These are phyloP conservation scores for Xerus inauris DNA, from an alignment of 2,113 vertebrate genomes.

Conservation along the genomic window DNA sequence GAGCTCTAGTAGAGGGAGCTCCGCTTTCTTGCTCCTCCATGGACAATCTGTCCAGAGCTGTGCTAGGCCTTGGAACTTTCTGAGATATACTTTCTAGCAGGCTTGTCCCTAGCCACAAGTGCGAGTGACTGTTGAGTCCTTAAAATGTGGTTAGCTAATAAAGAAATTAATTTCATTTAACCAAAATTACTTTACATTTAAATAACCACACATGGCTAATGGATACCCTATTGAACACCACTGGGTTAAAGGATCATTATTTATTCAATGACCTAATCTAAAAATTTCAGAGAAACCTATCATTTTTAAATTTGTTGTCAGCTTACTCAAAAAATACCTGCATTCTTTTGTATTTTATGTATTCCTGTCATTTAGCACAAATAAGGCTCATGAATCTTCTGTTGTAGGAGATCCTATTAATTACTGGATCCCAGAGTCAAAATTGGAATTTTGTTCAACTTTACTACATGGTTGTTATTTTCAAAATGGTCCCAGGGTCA, in stretches of 20 bases:
- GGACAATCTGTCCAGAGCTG: neutral
- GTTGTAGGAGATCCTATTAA: neutral
- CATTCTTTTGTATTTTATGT: neutral
- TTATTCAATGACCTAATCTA: neutral
- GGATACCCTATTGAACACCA: neutral
- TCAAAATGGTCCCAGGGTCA: neutral
- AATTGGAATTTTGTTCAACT: neutral
- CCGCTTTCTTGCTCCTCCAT: neutral
- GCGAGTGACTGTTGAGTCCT: neutral
- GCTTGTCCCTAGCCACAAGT: neutral
- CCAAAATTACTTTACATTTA: neutral
- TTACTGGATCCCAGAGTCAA: neutral
- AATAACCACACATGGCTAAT: neutral
- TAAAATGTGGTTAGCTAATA: neutral
- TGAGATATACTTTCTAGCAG: accelerated
- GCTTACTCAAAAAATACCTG: neutral
- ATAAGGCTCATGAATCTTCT: neutral
- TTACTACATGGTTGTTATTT: neutral
- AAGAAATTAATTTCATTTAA: neutral
- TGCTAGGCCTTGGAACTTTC: neutral
- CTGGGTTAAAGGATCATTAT: neutral
- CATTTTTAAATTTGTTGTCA: neutral
- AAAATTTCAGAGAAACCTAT: neutral
- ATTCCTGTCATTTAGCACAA: neutral
- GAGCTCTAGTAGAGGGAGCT: neutral